A percentile compares a stretch with the other conserved stretches of the same genome.
Evolutionary conservation across 2,797 vertebrate species (phyloP).

Genomic region (Sebastes glaucus): DNA sequence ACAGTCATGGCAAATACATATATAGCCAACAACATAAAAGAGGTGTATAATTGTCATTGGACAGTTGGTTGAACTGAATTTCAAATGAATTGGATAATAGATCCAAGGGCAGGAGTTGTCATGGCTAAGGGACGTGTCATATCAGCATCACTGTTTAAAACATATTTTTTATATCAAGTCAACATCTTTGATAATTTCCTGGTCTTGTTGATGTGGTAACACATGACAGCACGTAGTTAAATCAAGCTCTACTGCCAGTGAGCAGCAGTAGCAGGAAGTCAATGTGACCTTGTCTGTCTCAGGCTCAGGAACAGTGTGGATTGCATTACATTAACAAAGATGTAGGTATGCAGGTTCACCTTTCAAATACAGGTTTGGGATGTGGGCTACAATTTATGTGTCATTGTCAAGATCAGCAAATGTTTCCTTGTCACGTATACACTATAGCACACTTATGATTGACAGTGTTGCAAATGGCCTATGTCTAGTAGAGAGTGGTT

Average conservation of each 20-base stretch:
- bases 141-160: background rate
- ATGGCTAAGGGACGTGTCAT: background rate
- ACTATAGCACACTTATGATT: background rate
- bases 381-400: background rate
- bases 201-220: background rate
- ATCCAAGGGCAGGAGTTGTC: background rate
- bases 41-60: background rate
- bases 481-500: background rate
- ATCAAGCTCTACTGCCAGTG: background rate
- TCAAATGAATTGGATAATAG: background rate
- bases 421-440: background rate
- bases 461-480: background rate
- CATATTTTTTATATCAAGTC: background rate
- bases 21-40: background rate
- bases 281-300: slow-evolving; percentile 17
- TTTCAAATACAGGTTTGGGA: background rate
- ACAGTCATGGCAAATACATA: background rate
- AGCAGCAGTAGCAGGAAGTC: background rate
- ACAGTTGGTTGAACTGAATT: background rate
- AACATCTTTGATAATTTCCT: background rate
- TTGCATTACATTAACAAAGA: background rate
- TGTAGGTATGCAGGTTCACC: background rate
- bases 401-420: background rate
- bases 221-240: background rate
- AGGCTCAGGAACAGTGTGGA: background rate